Base-by-base conservation (phyloP, 2,888 invertebrate species). In the Micoletzkya japonica region DNA sequence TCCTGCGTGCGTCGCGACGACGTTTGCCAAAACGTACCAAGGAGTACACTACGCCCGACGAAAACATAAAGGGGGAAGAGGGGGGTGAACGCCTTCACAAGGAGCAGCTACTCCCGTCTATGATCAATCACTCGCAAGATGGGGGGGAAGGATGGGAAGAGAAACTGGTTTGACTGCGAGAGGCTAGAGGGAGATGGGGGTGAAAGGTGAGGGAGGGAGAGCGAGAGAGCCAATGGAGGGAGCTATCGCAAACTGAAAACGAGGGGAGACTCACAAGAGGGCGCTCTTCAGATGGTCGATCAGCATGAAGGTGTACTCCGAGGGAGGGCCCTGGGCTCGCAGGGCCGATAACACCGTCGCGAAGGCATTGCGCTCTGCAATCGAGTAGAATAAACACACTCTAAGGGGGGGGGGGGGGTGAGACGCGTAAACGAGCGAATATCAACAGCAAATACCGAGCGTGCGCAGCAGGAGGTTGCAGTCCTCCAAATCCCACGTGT, bases 321-420 rank as follows among this genome's bases (percentile, higher is more conserved):
- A 58, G 39, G 57, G 68, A 20, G 68, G 68, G n/a, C 69, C 69
- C 26, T 69, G 58, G 7, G 69, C 69, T 17, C 69, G 69, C 0
- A 69, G 49, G 14, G 69, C 69, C 14, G 7, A n/a, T 3, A 69
- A 50, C 20, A 69, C 59, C 10, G 60, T 17, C 4, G 69, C 28
- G 28, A 37, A 69, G 30, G 69, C 69, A n/a, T 60, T 39, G 36
- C 52, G 69, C 17, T 69, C 69, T 69, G 52, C 7, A 69, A 68
- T n/a, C 37, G 2, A 44, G 30, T 20, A 61, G 34, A 24, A 2
- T 17, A 60, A n/a, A 36, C 1, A 32, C 6, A 57, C 10, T 4
- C 30, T 10, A 60, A 60, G 24, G n/a, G n/a, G n/a, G n/a, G n/a
- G n/a, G n/a, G n/a, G n/a, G n/a, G n/a, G n/a, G 14, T 44, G 14